phyloP scores from a whole-genome alignment of 2,797 vertebrate species.

The Oreochromis mossambicus region DNA sequence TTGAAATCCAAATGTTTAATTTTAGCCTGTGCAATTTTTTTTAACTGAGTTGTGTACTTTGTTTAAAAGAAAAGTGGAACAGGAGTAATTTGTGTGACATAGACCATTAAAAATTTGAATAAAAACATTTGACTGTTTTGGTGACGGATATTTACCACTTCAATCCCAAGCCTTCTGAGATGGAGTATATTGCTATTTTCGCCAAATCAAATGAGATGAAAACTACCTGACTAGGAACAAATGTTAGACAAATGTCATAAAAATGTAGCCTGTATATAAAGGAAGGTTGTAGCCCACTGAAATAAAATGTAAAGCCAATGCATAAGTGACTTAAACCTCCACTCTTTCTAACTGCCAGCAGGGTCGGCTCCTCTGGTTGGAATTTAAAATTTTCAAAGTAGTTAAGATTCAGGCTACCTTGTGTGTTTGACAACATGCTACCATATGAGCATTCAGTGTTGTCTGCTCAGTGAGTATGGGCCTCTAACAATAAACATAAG shows the following conservation, averaged over 20 bases:
- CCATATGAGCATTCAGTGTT: not conserved
- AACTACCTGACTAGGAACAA: not conserved
- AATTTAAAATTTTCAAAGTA: rapidly evolving
- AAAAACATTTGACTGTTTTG: not conserved
- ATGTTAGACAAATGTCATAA: not conserved
- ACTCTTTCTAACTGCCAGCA: rapidly evolving
- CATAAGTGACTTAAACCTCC: not conserved
- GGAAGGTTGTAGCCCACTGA: rapidly evolving
- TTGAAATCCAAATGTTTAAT: not conserved
- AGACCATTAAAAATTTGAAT: not conserved
- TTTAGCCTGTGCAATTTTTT: not conserved
- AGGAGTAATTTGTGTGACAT: rapidly evolving
- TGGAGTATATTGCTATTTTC: not conserved
- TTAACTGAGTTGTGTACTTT: not conserved
- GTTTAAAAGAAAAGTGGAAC: not conserved
- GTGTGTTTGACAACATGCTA: not conserved
- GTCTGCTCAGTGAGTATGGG: not conserved
- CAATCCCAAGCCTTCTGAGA: rapidly evolving
- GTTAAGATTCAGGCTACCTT: not conserved
- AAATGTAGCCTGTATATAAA: not conserved
- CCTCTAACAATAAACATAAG: not conserved
- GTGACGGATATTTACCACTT: not conserved
- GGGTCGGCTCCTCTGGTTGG: rapidly evolving
- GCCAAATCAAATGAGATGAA: no score
- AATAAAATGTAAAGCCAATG: not conserved